Conservation (phyloP, 2,888 invertebrate genomes). For the Pristionchus arcanus region DNA sequence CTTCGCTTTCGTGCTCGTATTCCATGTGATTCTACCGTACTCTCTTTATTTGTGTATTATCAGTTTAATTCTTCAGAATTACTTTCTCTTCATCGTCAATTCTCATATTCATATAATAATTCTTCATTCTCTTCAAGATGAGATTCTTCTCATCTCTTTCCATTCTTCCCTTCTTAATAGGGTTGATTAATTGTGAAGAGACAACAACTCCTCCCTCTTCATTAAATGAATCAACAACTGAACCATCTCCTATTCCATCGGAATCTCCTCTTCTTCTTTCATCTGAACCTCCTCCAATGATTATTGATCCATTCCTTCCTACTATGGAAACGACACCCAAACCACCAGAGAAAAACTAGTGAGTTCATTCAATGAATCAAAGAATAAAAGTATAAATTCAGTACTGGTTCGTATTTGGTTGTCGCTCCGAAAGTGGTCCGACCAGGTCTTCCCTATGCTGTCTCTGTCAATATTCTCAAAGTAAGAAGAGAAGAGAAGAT, state of each 20-base stretch:
- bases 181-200: constrained; percentile 6
- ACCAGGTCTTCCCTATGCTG: constrained; percentile 79
- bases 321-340: constrained; percentile 45
- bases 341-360: constrained; percentile 55
- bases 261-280: constrained; percentile 39
- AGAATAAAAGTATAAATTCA: constrained; percentile 55
- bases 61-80: neutral
- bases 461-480: constrained; percentile 79
- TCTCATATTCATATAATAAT: neutral
- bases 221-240: neutral
- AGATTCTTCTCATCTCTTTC: constrained; percentile 41
- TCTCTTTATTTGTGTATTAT: neutral
- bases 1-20: neutral
- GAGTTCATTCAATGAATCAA: neutral
- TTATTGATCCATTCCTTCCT: constrained; percentile 45
- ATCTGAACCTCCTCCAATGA: neutral
- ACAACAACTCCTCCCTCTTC: neutral
- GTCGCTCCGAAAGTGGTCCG: constrained; percentile 79
- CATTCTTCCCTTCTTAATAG: constrained; percentile 26
- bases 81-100: neutral
- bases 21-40: neutral
- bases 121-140: constrained; percentile 12
- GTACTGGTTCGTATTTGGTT: constrained; percentile 78
- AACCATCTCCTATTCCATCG: neutral
- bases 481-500: neutral